Base-by-base conservation (phyloP, 2,797 vertebrate genomes). In the Emys orbicularis region DNA sequence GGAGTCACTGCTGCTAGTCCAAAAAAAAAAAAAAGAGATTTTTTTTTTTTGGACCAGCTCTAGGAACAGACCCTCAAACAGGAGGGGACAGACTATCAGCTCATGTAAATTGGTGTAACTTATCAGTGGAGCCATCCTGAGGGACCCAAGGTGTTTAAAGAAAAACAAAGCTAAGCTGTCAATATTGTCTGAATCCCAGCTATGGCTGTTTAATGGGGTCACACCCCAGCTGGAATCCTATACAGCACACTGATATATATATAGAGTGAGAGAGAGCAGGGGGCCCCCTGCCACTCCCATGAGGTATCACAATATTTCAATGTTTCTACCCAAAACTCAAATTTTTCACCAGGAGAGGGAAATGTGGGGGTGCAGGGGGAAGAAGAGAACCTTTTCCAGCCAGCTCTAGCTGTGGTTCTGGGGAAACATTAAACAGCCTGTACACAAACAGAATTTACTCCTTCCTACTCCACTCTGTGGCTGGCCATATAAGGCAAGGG, bases 231-330 rank as follows among this genome's bases (percentile, higher is more conserved):
- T 1, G 11, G 37, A 87, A 5, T 34, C 19, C 25, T 16, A 12
- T 1, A 5, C 23, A 19, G 56, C 12, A 11, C 27, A 21, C 27
- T 25, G 56, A 29, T 3, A 16, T 15, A 50, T 2, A 3, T 44
- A 44, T 44, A 44, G 44, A 44, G 44, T 44, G 44, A 44, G 44
- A 44, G 44, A 44, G 44, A 44, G 44, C 41, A 57, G 11, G 11
- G 68, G 37, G 8, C 8, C 21, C 31, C 0, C 0, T 74, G 47
- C 25, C 31, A 31, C 59, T 61, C 31, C 59, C 29, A 31, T 16
- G 59, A 34, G 57, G 13, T 13, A 59, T 59, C 29, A 13, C 57
- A 59, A 29, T 29, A 59, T n/a, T n/a, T 65, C 57, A 59, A 29
- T 29, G 31, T n/a, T 65, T 65, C 34, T 31, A 65, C 16, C 52